Conservation (phyloP, 2,797 vertebrate genomes). For the Lacerta viridis region DNA sequence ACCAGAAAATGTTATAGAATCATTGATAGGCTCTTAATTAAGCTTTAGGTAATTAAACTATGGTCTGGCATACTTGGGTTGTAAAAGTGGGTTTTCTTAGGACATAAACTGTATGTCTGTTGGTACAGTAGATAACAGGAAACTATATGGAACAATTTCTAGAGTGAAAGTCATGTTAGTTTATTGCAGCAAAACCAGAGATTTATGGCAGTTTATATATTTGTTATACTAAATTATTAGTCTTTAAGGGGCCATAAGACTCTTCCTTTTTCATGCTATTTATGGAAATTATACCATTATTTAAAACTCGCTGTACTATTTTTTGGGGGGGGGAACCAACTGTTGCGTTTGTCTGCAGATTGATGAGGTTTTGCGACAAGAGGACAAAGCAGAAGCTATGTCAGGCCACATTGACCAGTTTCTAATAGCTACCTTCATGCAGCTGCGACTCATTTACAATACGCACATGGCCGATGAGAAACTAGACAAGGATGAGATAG, state of each 20-base stretch:
- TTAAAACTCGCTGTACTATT: constrained; percentile 16
- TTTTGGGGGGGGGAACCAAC: constrained; percentile 27
- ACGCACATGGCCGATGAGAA: constrained; percentile 97
- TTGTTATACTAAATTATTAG: no score
- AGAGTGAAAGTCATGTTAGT: no score
- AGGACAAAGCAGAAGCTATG: constrained; percentile 98
- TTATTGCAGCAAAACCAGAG: no score
- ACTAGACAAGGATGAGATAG: constrained; percentile 93
- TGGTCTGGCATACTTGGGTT: neutral
- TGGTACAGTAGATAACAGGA: neutral
- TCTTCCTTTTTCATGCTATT: neutral
- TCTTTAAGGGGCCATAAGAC: no score
- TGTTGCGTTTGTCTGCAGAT: constrained; percentile 82
- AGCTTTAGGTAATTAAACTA: no score
- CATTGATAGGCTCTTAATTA: neutral
- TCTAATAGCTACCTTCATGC: constrained; percentile 98
- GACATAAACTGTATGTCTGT: neutral
- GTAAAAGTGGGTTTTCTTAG: constrained; percentile 22
- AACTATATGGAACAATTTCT: neutral
- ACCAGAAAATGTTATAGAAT: neutral
- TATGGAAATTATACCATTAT: neutral
- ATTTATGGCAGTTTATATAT: no score
- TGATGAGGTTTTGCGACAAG: constrained; percentile 95
- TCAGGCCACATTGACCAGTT: constrained; percentile 99
- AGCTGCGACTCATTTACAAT: constrained; percentile 95